A percentile compares a stretch with the other conserved stretches of the same genome.
These are phyloP conservation scores for Aurelia sp. DNA, from an alignment of 30 jellyfish, hydroid and myxozoan species.

Conservation along the genomic window DNA sequence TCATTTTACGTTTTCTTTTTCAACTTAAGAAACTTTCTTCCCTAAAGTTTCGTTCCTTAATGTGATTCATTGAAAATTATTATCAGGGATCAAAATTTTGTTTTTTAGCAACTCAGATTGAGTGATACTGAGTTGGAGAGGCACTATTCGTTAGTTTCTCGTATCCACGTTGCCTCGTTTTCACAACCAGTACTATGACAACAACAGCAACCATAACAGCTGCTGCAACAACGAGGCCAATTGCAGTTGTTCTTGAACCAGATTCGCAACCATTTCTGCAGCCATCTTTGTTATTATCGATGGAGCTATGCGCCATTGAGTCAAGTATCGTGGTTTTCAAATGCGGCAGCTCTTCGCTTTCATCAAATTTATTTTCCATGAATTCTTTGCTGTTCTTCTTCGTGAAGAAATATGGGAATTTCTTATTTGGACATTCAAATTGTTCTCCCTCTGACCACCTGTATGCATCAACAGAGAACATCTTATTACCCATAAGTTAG, in stretches of 20 bases:
- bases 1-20: too few species aligned
- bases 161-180: conserved; percentile 5
- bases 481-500: too few species aligned
- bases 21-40: too few species aligned
- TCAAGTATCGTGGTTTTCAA: too few species aligned
- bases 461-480: background rate
- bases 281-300: too few species aligned
- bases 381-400: conserved; percentile 74
- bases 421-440: conserved; percentile 70
- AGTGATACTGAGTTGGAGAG: background rate
- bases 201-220: conserved; percentile 18
- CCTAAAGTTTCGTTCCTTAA: too few species aligned
- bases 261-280: background rate
- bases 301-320: too few species aligned
- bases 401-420: conserved; percentile 81
- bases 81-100: background rate
- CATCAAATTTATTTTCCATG: conserved; percentile 5
- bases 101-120: conserved; percentile 7
- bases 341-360: background rate
- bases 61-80: background rate
- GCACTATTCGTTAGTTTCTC: background rate
- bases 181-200: background rate
- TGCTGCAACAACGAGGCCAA: background rate
- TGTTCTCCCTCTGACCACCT: conserved; percentile 81
- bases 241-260: too few species aligned